Evolutionary conservation across 2,113 vertebrate species (phyloP), one percentile per base, ranked within the genome.

Genomic region (Acanthisitta chloris): DNA sequence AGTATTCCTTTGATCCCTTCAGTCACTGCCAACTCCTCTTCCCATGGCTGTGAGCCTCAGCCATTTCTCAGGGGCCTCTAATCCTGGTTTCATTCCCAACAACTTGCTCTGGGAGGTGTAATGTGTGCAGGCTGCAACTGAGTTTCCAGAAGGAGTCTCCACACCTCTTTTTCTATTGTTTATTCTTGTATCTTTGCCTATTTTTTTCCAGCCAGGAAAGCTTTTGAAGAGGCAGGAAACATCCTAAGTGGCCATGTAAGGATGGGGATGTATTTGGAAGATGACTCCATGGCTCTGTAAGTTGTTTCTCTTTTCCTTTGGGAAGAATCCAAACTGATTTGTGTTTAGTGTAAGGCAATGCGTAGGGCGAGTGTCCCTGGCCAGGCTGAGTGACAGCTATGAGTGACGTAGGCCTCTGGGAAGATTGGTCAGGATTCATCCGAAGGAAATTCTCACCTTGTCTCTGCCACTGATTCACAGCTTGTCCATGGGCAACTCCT

Each of bases 161-260:
- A 36, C 23, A 33, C 70, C 71, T 93, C 66, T 73, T 29, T 66
- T 46, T 8, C 12, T n/a, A 1, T 78, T 77, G 46, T 96, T 96
- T 94, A 52, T 76, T 93, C 73, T 42, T 34, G 3, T 45, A 2
- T 71, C 33, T 92, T 74, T 88, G 23, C 94, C 2, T 91, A 94
- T 97, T 52, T 34, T 36, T 93, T 91, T 80, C 14, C 96, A 99
- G 99, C 87, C 45, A 96, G 96, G 26, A 84, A 97, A 46, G 76
- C 97, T 66, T 99, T 99, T 61, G 86, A 88, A 74, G 97, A 98
- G 96, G 99, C 98, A 45, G 98, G 97, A 72, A 96, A 79, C 83
- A 85, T 94, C 17, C 92, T 99, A 58, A 97, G 97, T 88, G 99
- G 99, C 88, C 97, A 95, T 16, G 92, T 98, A 52, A 97, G 95